A percentile compares a stretch with the other conserved stretches of the same genome.
Conservation (phyloP, 1,140 invertebrate genomes). For the Galleria mellonella region DNA sequence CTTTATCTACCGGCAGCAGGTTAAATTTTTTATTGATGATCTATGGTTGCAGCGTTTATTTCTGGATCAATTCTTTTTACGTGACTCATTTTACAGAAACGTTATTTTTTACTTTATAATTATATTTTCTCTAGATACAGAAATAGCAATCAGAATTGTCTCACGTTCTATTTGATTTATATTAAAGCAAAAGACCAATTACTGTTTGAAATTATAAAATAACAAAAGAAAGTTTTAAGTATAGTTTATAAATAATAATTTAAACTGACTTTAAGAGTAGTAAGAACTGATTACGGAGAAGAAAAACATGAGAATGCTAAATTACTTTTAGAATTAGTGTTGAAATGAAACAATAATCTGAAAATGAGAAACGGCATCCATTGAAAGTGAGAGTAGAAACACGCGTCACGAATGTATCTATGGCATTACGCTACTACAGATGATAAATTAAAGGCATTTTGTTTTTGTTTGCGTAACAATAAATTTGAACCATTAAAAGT, state of each 20-base stretch:
- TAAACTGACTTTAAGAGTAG: not conserved
- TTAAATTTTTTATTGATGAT: not conserved
- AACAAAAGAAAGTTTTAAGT: not conserved
- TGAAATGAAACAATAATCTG: slow-evolving; percentile 8
- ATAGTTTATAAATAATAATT: not conserved
- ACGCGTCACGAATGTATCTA: slow-evolving; percentile 1
- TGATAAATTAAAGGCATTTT: too few relatives aligned
- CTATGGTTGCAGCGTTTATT: not conserved
- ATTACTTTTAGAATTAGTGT: slow-evolving; percentile 3
- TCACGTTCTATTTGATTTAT: slow-evolving; percentile 1
- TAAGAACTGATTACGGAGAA: not conserved
- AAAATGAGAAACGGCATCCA: slow-evolving; percentile 1
- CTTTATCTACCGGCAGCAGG: not conserved
- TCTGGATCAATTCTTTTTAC: not conserved
- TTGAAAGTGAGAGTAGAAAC: slow-evolving; percentile 11
- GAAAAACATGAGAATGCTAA: not conserved
- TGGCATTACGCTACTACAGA: not conserved
- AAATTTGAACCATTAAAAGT: not conserved
- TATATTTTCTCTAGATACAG: not conserved
- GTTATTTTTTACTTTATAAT: too few relatives aligned
- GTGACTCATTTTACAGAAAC: not conserved
- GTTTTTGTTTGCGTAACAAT: too few relatives aligned
- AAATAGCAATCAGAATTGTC: slow-evolving; percentile 2
- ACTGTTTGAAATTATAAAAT: not conserved
- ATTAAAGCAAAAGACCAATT: not conserved